These are phyloP conservation scores for Genyomyrus donnyi DNA, from an alignment of 2,113 vertebrate genomes.

Conservation along the genomic window DNA sequence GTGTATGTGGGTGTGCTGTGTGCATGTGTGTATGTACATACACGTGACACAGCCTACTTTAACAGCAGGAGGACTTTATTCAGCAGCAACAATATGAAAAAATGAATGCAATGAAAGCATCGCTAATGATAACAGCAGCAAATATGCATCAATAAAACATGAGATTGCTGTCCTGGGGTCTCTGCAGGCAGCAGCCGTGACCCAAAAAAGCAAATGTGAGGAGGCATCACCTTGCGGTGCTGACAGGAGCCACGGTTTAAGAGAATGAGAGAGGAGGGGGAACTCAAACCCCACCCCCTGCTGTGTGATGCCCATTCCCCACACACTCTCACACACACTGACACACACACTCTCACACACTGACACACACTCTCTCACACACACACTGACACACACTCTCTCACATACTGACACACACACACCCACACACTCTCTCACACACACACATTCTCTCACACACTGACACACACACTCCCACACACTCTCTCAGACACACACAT, in stretches of 20 bases:
- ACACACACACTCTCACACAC: too few relatives aligned
- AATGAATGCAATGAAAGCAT: neutral
- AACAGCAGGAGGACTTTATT: neutral
- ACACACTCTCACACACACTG: neutral
- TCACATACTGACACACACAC: too few relatives aligned
- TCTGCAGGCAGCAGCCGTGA: neutral
- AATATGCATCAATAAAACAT: neutral
- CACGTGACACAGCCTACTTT: neutral
- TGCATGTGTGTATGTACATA: neutral
- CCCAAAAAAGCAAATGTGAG: neutral
- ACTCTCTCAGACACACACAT: too few relatives aligned
- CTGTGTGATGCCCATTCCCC: neutral
- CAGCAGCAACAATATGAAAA: neutral
- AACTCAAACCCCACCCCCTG: neutral
- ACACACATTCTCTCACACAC: too few relatives aligned
- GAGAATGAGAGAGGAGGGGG: neutral
- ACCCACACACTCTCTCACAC: too few relatives aligned
- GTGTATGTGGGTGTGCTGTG: neutral
- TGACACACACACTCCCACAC: too few relatives aligned
- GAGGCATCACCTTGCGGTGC: neutral
- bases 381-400: too few relatives aligned
- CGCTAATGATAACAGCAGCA: neutral
- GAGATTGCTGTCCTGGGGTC: neutral
- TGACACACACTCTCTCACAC: too few relatives aligned
- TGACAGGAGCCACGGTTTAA: neutral